Conservation (phyloP, 2,113 vertebrate species). For the Ifrita kowaldi region DNA sequence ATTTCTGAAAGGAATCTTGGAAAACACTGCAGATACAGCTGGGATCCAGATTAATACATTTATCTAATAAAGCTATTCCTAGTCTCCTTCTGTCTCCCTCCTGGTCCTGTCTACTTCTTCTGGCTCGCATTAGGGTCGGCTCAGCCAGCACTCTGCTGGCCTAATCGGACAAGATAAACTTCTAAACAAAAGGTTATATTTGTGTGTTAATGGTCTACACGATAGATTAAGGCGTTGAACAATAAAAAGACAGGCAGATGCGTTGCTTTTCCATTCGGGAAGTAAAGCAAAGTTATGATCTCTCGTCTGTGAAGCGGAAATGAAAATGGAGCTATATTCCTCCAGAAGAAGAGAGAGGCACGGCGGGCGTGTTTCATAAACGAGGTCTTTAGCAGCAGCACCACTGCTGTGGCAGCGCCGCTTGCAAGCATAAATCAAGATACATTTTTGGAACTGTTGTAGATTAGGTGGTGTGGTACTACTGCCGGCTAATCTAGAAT, state of each 20-base stretch:
- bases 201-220: background rate
- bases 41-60: constrained; percentile 61
- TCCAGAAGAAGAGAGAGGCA: background rate
- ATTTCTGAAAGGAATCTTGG: constrained; percentile 57
- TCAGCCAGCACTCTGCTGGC: background rate
- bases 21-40: constrained; percentile 58
- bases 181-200: background rate
- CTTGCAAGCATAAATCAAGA: background rate
- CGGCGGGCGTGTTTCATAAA: background rate
- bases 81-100: background rate
- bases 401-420: background rate
- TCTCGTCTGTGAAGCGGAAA: background rate
- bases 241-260: background rate
- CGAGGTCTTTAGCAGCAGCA: background rate
- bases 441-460: background rate
- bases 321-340: rapidly evolving
- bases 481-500: background rate
- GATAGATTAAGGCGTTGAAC: background rate
- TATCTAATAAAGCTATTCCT: constrained; percentile 31
- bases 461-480: background rate
- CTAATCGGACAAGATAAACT: background rate
- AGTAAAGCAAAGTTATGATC: background rate
- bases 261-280: background rate
- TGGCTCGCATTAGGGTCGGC: background rate
- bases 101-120: background rate